Base-by-base conservation (phyloP, 2,888 invertebrate genomes). In the Amaurobius ferox region DNA sequence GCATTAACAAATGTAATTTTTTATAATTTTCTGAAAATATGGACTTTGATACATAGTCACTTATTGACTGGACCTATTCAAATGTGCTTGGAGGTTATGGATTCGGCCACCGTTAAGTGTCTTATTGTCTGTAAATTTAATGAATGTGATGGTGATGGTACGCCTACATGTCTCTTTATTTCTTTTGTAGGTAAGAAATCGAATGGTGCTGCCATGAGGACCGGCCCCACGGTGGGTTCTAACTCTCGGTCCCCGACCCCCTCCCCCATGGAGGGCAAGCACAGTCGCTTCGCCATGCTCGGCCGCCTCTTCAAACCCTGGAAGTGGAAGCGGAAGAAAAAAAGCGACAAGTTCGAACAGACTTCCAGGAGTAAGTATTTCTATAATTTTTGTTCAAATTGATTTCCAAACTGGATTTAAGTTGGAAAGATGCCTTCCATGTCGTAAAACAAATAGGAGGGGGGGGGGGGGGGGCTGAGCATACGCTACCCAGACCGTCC, bases 251-350 rank as follows among this genome's bases (percentile, higher is more conserved):
- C 85, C 35, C 72, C 85, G 71, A 83, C 86, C 39, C 79, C 73
- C 55, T 81, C 87, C 9, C 78, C 88, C 23, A 78, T 86, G 86
- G 88, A 88, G 64, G 80, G 78, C 44, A 88, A 88, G 66, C 88
- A 97, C 92, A 97, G 97, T 91, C 97, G 97, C 92, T 95, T 98
- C 92, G 96, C 98, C 88, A 96, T 96, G 88, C 94, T 98, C 92
- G 97, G 98, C 90, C 95, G 97, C 93, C 94, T 98, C 91, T 97
- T 98, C 92, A 98, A 97, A 93, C 98, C 98, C 16, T 98, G 98
- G 98, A 98, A 98, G 92, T 98, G 98, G 98, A 97, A 97, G 93
- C 94, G 97, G 93, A 98, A 98, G 96, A 97, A 98, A 95, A 98
- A 98, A 93, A 97, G 97, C 89, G 98, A 98, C 92, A 97, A 97